Evolutionary conservation across 2,113 vertebrate species (phyloP).

Genomic region (Nymphicus hollandicus): DNA sequence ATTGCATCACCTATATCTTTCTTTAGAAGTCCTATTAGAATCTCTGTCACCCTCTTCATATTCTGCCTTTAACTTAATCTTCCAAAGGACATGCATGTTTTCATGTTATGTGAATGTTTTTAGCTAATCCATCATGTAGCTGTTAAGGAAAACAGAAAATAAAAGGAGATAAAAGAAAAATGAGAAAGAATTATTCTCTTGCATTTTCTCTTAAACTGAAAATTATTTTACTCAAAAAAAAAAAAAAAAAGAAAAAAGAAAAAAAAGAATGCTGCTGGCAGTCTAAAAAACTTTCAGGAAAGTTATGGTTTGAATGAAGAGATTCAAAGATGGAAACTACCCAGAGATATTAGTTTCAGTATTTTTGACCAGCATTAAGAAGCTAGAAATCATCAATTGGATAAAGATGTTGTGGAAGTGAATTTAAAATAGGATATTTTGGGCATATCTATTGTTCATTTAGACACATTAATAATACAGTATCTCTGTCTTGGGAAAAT

Average conservation of each 20-base stretch:
- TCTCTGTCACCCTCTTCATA: neutral
- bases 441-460: neutral
- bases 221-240: neutral
- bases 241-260: neutral
- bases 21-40: neutral
- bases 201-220: neutral
- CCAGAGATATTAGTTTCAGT: neutral
- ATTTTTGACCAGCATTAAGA: neutral
- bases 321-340: neutral
- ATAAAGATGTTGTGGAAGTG: neutral
- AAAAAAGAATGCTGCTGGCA: neutral
- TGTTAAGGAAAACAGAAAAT: neutral
- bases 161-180: neutral
- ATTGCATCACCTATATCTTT: neutral
- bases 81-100: neutral
- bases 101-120: neutral
- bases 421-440: constrained; percentile 8
- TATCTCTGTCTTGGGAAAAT: neutral
- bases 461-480: constrained; percentile 1
- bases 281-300: neutral
- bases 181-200: neutral
- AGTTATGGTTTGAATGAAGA: neutral
- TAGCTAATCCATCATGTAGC: neutral
- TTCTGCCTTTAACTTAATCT: neutral
- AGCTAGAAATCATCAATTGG: neutral